phyloP scores from a whole-genome alignment of 1,140 invertebrate species.

The Drosophila eugracilis region DNA sequence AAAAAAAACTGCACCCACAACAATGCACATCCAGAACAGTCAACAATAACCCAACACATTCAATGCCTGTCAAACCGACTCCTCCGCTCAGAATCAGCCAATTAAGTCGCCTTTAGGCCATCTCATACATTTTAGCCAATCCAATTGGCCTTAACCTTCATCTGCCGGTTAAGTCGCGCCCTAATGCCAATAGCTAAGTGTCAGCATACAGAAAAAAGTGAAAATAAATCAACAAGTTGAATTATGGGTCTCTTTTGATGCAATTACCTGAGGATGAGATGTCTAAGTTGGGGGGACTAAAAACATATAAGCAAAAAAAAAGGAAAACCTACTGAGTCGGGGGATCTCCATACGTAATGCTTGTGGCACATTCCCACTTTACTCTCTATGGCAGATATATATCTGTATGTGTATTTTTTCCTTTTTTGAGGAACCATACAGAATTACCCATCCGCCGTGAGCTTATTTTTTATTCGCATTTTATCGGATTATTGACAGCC shows the following conservation, averaged over 20 bases:
- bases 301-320: background rate
- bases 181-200: constrained; percentile 39
- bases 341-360: constrained; percentile 55
- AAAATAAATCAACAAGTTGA: constrained; percentile 35
- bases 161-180: constrained; percentile 8
- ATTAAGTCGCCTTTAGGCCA: constrained; percentile 26
- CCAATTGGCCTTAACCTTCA: constrained; percentile 44
- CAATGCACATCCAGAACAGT: background rate
- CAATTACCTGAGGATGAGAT: constrained; percentile 46
- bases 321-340: background rate
- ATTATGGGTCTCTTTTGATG: constrained; percentile 43
- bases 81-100: constrained; percentile 3
- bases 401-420: background rate
- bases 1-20: constrained; percentile 10
- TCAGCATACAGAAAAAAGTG: background rate
- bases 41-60: too few relatives aligned
- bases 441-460: constrained; percentile 9
- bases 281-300: constrained; percentile 9
- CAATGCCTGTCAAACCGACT: constrained; percentile 1
- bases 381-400: background rate
- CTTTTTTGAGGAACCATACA: background rate
- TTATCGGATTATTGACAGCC: constrained; percentile 77
- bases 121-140: constrained; percentile 12
- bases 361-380: constrained; percentile 66
- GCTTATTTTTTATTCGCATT: constrained; percentile 54